Base-by-base conservation (phyloP, 2,797 vertebrate genomes). In the Macroramphosus scolopax region DNA sequence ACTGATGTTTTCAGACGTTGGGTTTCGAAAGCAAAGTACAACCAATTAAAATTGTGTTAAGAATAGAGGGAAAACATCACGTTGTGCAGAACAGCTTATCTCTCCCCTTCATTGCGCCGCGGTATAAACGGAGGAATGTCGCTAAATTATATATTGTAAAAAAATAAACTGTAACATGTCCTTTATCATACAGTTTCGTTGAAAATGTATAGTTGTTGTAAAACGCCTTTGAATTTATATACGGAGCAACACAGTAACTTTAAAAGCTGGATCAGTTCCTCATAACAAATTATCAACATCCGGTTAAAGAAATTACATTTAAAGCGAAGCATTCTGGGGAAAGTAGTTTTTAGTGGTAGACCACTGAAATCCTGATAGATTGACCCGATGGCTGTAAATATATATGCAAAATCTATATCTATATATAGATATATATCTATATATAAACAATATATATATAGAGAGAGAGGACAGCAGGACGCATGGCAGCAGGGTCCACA, bases 211-310 rank as follows among this genome's bases (percentile, higher is more conserved):
- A 14, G 17, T 1, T 31, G 5, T 5, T 4, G 20, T 9, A 17
- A 11, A 1, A 17, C 2, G 1, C 1, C 0, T n/a, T n/a, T n/a
- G n/a, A n/a, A n/a, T 22, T 0, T 15, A 1, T 1, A 24, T 1
- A 24, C 20, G 20, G 7, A 46, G n/a, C 28, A 54, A 46, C 50
- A n/a, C 8, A 1, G 28, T 1, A 2, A 6, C 31, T 0, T 2
- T 68, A 28, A 81, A 81, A 3, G 63, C 36, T 2, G 0, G 68
- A 60, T 38, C 4, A 40, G 16, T 77, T 66, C 60, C 63, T 53
- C 22, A 20, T 20, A 34, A 15, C 39, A n/a, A 46, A 55, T 22
- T 36, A 73, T 82, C 81, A 88, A 90, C 88, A 88, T 91, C 87
- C 89, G 85, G 74, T 68, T 37, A 49, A 16, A 17, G n/a, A n/a